Conservation (phyloP, 2,797 vertebrate genomes). For the Ciconia nigra region DNA sequence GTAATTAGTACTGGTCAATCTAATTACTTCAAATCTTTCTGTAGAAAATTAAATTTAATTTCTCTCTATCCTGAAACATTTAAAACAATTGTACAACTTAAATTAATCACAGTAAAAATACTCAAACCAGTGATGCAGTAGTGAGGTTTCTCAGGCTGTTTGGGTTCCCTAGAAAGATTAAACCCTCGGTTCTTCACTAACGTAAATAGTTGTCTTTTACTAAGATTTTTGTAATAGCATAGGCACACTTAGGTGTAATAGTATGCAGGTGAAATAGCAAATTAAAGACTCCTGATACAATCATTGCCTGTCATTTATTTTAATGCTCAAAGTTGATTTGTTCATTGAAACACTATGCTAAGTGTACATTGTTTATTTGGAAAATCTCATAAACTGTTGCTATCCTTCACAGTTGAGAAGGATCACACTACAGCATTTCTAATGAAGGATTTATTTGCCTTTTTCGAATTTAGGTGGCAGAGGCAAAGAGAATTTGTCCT, state of each 20-base stretch:
- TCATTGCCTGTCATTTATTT: not conserved
- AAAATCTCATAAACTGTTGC: not conserved
- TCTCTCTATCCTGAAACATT: not conserved
- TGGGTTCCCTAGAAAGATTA: not conserved
- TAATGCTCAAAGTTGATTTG: not conserved
- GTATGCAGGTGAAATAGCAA: not conserved
- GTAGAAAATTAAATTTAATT: not conserved
- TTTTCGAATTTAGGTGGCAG: not conserved
- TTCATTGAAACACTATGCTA: not conserved
- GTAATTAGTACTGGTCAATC: not conserved
- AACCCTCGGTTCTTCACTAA: not conserved
- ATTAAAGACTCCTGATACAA: not conserved
- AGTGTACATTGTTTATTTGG: not conserved
- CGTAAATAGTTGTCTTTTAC: not conserved
- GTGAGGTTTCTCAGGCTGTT: not conserved
- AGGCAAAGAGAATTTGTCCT: slow-evolving; percentile 22
- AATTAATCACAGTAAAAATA: not conserved
- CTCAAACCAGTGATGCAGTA: not conserved
- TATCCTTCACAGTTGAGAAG: not conserved
- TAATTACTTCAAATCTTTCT: not conserved
- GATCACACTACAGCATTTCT: not conserved
- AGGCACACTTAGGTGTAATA: not conserved
- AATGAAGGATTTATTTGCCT: slow-evolving; percentile 29
- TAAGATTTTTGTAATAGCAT: not conserved
- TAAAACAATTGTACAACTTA: not conserved